Percentiles rank a stretch among this genome's conserved stretches.
Conservation (phyloP, 2,113 vertebrate species). For the Oncorhynchus masou region DNA sequence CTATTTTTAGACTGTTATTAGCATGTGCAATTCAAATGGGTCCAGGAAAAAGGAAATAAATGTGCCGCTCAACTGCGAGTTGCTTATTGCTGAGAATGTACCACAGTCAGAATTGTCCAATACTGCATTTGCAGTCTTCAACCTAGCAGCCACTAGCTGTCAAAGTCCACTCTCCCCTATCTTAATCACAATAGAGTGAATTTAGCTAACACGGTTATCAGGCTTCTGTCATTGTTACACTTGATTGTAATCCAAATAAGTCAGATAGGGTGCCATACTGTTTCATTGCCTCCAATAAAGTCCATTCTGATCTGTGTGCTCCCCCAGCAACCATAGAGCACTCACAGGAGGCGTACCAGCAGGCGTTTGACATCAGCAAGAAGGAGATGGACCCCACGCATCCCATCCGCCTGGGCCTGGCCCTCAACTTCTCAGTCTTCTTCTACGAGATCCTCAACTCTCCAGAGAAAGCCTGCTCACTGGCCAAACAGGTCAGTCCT, state of each 20-base stretch:
- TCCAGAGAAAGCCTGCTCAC: slow-evolving; percentile 87
- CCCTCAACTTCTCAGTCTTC: slow-evolving; percentile 98
- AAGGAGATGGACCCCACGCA: slow-evolving; percentile 91
- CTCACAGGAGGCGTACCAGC: slow-evolving; percentile 88
- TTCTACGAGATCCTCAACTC: slow-evolving; percentile 98
- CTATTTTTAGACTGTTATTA: too few species aligned
- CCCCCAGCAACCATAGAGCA: slow-evolving; percentile 81
- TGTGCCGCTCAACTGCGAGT: background rate
- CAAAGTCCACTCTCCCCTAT: too few species aligned
- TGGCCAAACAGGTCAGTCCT: slow-evolving; percentile 87
- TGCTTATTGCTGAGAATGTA: background rate
- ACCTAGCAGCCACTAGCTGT: too few species aligned
- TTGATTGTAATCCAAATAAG: background rate
- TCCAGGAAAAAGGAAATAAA: background rate
- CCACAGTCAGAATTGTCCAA: too few species aligned
- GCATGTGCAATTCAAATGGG: background rate
- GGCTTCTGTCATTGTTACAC: background rate
- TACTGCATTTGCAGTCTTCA: too few species aligned
- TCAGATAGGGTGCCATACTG: background rate
- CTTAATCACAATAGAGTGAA: too few species aligned
- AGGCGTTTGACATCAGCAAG: slow-evolving; percentile 88
- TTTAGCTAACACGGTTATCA: background rate
- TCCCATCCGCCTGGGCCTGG: slow-evolving; percentile 95
- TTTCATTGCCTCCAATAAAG: background rate
- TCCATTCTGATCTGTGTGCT: background rate